Evolutionary conservation across 2,888 invertebrate genomes (phyloP).

Genomic region (Xylocampa areola): DNA sequence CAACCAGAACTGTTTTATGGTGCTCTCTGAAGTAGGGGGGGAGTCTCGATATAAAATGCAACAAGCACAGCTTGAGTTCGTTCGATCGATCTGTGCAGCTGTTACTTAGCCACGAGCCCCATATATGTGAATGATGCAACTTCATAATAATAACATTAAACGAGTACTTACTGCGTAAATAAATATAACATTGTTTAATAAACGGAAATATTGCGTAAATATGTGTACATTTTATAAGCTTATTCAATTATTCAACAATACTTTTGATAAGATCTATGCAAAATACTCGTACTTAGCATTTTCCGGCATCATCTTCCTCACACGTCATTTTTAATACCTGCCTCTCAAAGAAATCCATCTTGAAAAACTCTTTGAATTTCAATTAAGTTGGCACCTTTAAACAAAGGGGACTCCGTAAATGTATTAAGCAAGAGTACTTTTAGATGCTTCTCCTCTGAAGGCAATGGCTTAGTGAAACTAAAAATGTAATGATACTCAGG

Average conservation of each 20-base stretch:
- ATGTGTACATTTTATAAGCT: neutral
- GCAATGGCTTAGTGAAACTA: neutral
- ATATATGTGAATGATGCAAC: neutral
- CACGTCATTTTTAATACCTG: constrained; percentile 15
- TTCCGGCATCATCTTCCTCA: constrained; percentile 6
- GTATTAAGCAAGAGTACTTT: constrained; percentile 2
- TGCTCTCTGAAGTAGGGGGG: too few species aligned
- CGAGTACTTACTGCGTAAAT: neutral
- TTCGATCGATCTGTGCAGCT: too few species aligned
- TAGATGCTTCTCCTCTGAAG: constrained; percentile 1
- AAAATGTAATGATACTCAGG: constrained; percentile 9
- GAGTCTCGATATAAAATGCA: too few species aligned
- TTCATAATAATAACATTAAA: constrained; percentile 14
- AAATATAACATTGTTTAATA: neutral
- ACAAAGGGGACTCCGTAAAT: constrained; percentile 1
- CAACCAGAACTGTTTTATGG: too few species aligned
- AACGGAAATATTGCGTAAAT: constrained; percentile 19
- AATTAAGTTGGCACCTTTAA: constrained; percentile 13
- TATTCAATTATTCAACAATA: constrained; percentile 12
- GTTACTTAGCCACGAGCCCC: too few species aligned
- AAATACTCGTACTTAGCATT: constrained; percentile 26
- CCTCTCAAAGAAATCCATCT: constrained; percentile 11
- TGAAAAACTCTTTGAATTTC: constrained; percentile 17
- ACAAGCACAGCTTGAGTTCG: too few species aligned
- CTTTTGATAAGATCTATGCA: constrained; percentile 23